Base-by-base conservation (phyloP, 2,888 invertebrate genomes). In the Danaus chrysippus region DNA sequence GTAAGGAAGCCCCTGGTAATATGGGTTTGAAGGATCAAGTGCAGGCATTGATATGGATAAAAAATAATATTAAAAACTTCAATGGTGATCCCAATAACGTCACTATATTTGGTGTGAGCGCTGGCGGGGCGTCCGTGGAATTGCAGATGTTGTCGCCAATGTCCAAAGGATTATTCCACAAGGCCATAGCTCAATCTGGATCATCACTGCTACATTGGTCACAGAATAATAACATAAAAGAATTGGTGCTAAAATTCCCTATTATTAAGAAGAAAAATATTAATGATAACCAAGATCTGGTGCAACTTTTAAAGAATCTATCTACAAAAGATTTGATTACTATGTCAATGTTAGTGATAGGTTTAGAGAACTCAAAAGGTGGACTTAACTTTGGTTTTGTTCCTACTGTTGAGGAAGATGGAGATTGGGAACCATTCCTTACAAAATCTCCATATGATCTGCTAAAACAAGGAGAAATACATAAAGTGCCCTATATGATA, bases 121-220 rank as follows among this genome's bases (percentile, higher is more conserved):
- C 92, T 42, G 92, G 92, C 2, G 91, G 83, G 1, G 84, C 89
- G 3, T 85, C 91, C 1, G 85, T 90, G 0, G 89, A 91, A 68
- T 90, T 87, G 67, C 77, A 87, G 8, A 72, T 90, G 61, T 59
- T 91, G 34, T 91, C 91, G 0, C 86, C 86, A 3, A 79, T 81
- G 74, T 79, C 87, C 5, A 80, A 82, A 78, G 92, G 92, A 13
- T 73, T 92, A 44, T 93, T 92, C 63, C 92, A 92, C 64, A 89
- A 87, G 79, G 89, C 87, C 0, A 92, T 93, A 62, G 83, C 91
- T 10, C 92, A 92, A 72, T 92, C 92, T n/a, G 92, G 92, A 0
- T 87, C 91, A 0, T 82, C 91, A 10, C 70, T 93, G 49, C 72
- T 82, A 46, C 84, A 81, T n/a, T 92, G 92, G 92, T 91, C 90